Evolutionary conservation across 2,113 vertebrate species (phyloP).

Genomic region (Colaptes auratus): DNA sequence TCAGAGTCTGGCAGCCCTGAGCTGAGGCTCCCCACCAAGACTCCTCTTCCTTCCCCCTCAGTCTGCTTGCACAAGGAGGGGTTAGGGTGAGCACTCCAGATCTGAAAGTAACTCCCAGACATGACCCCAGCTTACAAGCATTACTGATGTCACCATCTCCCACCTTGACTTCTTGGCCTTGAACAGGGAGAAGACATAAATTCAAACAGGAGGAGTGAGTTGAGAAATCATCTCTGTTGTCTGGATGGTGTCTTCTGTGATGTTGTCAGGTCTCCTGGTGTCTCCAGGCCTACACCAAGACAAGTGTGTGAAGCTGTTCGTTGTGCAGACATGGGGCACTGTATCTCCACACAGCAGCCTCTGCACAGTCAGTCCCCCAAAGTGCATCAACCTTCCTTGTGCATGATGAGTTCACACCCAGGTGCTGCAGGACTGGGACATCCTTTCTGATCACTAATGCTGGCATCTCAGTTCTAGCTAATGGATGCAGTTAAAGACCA

Average conservation of each 20-base stretch:
- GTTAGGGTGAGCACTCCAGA: not conserved
- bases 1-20: not conserved
- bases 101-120: not conserved
- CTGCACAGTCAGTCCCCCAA: no score
- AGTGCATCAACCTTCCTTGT: not conserved
- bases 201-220: not conserved
- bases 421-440: not conserved
- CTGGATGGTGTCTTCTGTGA: not conserved
- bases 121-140: not conserved
- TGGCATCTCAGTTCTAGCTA: not conserved
- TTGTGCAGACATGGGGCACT: not conserved
- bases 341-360: not conserved
- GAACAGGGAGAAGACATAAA: not conserved
- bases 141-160: not conserved
- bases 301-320: not conserved
- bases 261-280: no score
- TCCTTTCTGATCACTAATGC: not conserved
- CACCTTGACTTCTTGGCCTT: not conserved
- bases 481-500: rapidly evolving
- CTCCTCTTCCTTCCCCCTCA: rapidly evolving
- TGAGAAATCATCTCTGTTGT: not conserved
- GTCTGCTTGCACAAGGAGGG: not conserved
- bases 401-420: not conserved
- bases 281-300: not conserved
- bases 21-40: rapidly evolving